Evolutionary conservation across 2,888 invertebrate genomes (phyloP).

Genomic region (Aromia moschata): DNA sequence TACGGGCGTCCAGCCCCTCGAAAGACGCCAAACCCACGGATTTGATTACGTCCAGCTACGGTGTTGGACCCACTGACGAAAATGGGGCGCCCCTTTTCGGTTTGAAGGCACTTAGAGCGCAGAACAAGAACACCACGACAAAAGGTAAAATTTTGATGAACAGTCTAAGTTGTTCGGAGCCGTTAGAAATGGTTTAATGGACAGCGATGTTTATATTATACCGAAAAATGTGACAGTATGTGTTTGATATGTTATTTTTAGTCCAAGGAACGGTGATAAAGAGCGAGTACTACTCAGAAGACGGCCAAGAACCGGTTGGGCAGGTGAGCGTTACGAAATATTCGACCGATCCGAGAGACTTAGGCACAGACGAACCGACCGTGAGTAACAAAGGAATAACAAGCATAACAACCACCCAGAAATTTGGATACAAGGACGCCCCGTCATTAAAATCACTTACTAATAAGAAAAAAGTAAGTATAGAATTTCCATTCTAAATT

Average conservation of each 20-base stretch:
- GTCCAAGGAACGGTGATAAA: slow-evolving; percentile 78
- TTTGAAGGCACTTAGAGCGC: slow-evolving; percentile 74
- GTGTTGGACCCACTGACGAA: slow-evolving; percentile 84
- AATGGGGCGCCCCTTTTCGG: slow-evolving; percentile 83
- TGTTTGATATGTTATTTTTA: slow-evolving; percentile 50
- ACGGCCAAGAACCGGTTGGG: slow-evolving; percentile 75
- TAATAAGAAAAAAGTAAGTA: slow-evolving; percentile 48
- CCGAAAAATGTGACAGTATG: neutral
- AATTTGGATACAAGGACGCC: slow-evolving; percentile 59
- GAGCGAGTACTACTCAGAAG: slow-evolving; percentile 74
- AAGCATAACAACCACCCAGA: slow-evolving; percentile 61
- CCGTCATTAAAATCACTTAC: slow-evolving; percentile 54
- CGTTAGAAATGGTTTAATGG: too few species aligned
- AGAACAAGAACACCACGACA: slow-evolving; percentile 69
- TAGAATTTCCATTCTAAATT: too few species aligned
- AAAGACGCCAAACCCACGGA: slow-evolving; percentile 66
- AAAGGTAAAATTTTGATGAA: too few species aligned
- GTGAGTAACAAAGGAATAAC: slow-evolving; percentile 50
- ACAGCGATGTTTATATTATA: too few species aligned
- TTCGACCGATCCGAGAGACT: slow-evolving; percentile 71
- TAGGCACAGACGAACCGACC: slow-evolving; percentile 51
- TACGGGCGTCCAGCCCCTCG: slow-evolving; percentile 53
- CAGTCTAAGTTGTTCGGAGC: too few species aligned
- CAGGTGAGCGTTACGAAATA: slow-evolving; percentile 76
- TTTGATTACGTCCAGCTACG: slow-evolving; percentile 82